A percentile compares a stretch with the other conserved stretches of the same genome.
These are phyloP conservation scores for Parochlus steinenii DNA, from an alignment of 2,888 invertebrate species.

Conservation along the genomic window DNA sequence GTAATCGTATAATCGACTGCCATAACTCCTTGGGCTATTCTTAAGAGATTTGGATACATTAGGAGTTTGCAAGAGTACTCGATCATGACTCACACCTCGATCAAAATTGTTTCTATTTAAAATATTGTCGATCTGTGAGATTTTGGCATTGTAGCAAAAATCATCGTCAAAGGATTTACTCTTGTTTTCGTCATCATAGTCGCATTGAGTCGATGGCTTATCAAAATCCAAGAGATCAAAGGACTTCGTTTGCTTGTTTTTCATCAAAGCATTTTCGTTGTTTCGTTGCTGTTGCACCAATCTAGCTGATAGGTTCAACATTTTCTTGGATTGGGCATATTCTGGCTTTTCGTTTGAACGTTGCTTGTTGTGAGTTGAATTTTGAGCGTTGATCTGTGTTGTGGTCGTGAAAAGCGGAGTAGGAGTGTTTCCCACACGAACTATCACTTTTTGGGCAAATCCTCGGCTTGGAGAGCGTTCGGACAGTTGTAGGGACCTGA, in stretches of 20 bases:
- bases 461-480: slow-evolving; percentile 36
- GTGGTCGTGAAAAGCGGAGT: slow-evolving; percentile 18
- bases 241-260: slow-evolving; percentile 8
- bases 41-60: slow-evolving; percentile 16
- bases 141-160: slow-evolving; percentile 9
- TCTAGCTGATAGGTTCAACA: slow-evolving; percentile 7
- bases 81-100: slow-evolving; percentile 11
- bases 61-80: slow-evolving; percentile 6
- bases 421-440: slow-evolving; percentile 26
- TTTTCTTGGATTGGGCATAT: slow-evolving; percentile 7
- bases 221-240: slow-evolving; percentile 10
- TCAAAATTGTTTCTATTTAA: slow-evolving; percentile 7
- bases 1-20: slow-evolving; percentile 28
- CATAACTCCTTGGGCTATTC: slow-evolving; percentile 28
- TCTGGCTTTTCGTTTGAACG: slow-evolving; percentile 9
- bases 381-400: slow-evolving; percentile 14
- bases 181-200: slow-evolving; percentile 11
- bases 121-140: background rate
- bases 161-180: slow-evolving; percentile 13
- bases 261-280: slow-evolving; percentile 9
- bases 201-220: slow-evolving; percentile 6
- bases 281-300: slow-evolving; percentile 7
- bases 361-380: slow-evolving; percentile 22
- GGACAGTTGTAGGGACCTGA: slow-evolving; percentile 43
- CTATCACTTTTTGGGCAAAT: slow-evolving; percentile 24